Evolutionary conservation across 2,113 vertebrate species (phyloP), one percentile per base, ranked within the genome.

Genomic region (Vimba vimba): DNA sequence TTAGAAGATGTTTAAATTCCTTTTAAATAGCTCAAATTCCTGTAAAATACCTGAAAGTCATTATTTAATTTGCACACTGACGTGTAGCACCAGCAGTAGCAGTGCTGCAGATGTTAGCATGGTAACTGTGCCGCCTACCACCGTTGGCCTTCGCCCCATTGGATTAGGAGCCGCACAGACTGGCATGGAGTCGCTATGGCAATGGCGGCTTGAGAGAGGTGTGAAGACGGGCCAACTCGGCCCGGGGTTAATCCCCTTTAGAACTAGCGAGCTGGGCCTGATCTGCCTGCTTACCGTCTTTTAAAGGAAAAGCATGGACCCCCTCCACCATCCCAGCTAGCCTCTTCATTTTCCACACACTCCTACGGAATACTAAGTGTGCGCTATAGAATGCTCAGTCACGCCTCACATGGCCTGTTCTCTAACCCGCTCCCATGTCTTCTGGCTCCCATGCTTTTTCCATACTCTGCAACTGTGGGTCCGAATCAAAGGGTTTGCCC

Each of bases 331-430:
- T 95, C 92, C 94, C 96, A 95, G 94, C 94, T 94, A 91, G 94
- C 93, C 93, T 93, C 94, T 95, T 92, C 95, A 94, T 94, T 96
- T 94, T 93, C 93, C 95, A 93, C 94, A 93, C 93, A 93, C 94
- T 91, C 91, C 90, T 33, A 91, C 90, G 87, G 97, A 96, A 97
- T 95, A 91, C 95, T 96, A 95, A 96, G 94, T 91, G 89, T 85
- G 90, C 2, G 88, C 91, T 85, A 90, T 78, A 87, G 90, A 91
- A 97, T 96, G 95, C 95, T 88, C 92, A 93, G 95, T 96, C 96
- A 96, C 96, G 95, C 89, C 87, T 83, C 76, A n/a, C 66, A 66
- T 52, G 47, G 45, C 78, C 75, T 36, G 79, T 75, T 69, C 77
- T 45, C 60, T 79, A 60, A 77, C 69, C 86, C 59, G 43, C 59